Base-by-base conservation (phyloP, 2,888 invertebrate genomes). In the Aphidoletes aphidimyza region DNA sequence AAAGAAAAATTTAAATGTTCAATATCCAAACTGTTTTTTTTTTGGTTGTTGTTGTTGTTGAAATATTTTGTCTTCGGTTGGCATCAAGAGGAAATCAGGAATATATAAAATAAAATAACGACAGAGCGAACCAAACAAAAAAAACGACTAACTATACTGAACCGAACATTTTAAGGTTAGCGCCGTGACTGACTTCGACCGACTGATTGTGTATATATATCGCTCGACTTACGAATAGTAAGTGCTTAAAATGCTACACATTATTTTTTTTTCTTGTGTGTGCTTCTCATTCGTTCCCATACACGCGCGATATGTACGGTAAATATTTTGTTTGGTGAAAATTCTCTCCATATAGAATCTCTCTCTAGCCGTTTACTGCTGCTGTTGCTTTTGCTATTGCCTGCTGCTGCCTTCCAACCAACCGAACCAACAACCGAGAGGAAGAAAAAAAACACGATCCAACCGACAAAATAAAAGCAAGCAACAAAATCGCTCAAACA, bases 181-280 rank as follows among this genome's bases (percentile, higher is more conserved):
- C 89, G 89, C 88, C 89, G 89, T 89, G 89, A 90, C 89, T 89
- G 90, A 89, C 89, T 89, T 89, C 89, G 89, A 89, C 89, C 89
- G 89, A 90, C 90, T 90, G 86, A 86, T 84, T 85, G 81, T 83
- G 84, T 86, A 85, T 86, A 85, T 83, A 84, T 54, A 54, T 26
- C 54, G 78, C 78, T 78, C 49, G 81, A 84, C 34, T 78, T 84
- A 49, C 30, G 69, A 69, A 78, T 84, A 42, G 78, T 83, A 83
- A 84, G 84, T 81, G 81, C 84, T 84, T 84, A 34, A 84, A 84
- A 84, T 81, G 84, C 84, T 84, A 84, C 81, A 84, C 84, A 81
- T 84, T 84, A 42, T 69, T 54, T 54, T 54, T 14, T 14, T 47
- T 19, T 47, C 47, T 47, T 47, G 47, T 47, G 47, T 47, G 47